A percentile compares a stretch with the other conserved stretches of the same genome.
These are phyloP conservation scores for Germaria angustata DNA, from an alignment of 2,888 invertebrate genomes.

Conservation along the genomic window DNA sequence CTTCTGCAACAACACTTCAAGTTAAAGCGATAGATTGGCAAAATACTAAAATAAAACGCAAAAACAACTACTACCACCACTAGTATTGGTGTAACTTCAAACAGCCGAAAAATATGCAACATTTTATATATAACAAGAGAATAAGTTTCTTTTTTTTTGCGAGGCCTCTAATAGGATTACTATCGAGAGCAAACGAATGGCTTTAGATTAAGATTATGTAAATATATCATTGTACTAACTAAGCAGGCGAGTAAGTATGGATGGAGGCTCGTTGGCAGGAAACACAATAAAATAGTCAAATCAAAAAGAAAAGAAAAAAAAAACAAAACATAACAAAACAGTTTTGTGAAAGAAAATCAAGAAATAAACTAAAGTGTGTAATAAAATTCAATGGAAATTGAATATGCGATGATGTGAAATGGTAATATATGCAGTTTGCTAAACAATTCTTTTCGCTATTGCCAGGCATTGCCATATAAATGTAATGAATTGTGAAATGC, in stretches of 20 bases:
- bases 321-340: conserved; percentile 7
- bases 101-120: conserved; percentile 60
- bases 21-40: neutral
- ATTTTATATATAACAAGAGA: conserved; percentile 19
- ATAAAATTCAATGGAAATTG: conserved; percentile 44
- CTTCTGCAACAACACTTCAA: neutral
- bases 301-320: neutral
- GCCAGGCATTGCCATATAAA: conserved; percentile 36
- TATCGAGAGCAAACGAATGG: conserved; percentile 58
- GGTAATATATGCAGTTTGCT: conserved; percentile 58
- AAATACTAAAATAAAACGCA: conserved; percentile 12
- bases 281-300: conserved; percentile 19
- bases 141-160: conserved; percentile 1
- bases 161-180: conserved; percentile 63
- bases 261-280: conserved; percentile 9
- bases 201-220: conserved; percentile 67
- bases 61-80: too few species aligned
- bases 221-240: conserved; percentile 66
- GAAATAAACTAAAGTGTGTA: conserved; percentile 40
- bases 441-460: conserved; percentile 21
- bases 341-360: conserved; percentile 20
- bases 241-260: conserved; percentile 7
- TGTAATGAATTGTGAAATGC: conserved; percentile 37
- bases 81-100: neutral
- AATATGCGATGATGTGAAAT: conserved; percentile 53